Evolutionary conservation across 2,797 vertebrate genomes (phyloP).

Genomic region (Smutsia gigantea): DNA sequence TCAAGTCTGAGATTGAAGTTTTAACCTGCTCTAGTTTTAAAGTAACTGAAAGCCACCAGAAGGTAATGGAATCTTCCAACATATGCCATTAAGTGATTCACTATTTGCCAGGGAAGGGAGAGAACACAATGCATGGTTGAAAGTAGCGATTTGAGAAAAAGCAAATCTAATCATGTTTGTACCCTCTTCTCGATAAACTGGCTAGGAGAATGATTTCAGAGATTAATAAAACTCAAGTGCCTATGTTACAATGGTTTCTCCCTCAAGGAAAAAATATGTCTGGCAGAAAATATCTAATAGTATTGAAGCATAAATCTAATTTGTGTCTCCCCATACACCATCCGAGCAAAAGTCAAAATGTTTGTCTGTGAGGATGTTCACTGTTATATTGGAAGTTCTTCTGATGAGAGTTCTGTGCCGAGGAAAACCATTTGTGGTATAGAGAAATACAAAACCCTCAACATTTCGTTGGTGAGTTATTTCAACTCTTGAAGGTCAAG

Average conservation of each 20-base stretch:
- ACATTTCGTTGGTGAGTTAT: slow-evolving; percentile 36
- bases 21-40: background rate
- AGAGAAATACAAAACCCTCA: slow-evolving; percentile 20
- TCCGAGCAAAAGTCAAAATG: slow-evolving; percentile 24
- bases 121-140: background rate
- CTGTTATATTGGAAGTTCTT: background rate
- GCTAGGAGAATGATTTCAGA: slow-evolving; percentile 47
- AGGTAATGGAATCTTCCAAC: slow-evolving; percentile 11
- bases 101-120: background rate
- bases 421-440: background rate
- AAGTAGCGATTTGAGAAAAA: background rate
- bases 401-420: background rate
- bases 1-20: slow-evolving; percentile 26
- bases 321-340: background rate
- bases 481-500: slow-evolving; percentile 50
- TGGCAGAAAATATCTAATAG: slow-evolving; percentile 26
- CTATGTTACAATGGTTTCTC: slow-evolving; percentile 11
- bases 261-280: slow-evolving; percentile 24
- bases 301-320: slow-evolving; percentile 37
- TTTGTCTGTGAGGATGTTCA: background rate
- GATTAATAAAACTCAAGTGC: slow-evolving; percentile 45
- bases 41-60: slow-evolving; percentile 35
- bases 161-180: slow-evolving; percentile 19
- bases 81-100: background rate
- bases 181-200: background rate